Percentiles rank a stretch among this genome's conserved stretches.
phyloP scores from a whole-genome alignment of 2,113 vertebrate species.

The Willisornis vidua region DNA sequence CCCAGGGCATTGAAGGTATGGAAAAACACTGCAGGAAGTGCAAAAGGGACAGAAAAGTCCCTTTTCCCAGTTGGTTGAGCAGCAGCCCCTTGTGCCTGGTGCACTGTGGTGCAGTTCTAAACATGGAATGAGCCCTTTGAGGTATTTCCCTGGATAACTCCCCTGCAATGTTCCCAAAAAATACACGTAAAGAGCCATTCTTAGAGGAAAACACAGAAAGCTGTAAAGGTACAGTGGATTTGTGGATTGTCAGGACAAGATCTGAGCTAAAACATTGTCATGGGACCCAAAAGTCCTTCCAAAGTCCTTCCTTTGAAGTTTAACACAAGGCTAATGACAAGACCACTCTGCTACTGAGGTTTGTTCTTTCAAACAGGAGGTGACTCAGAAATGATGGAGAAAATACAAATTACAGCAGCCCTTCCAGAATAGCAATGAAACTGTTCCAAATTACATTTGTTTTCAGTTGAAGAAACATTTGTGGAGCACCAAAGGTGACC shows the following conservation, averaged over 20 bases:
- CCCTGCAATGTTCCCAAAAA: neutral
- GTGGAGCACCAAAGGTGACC: neutral
- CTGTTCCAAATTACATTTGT: neutral
- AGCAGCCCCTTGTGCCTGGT: neutral
- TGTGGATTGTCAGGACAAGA: neutral
- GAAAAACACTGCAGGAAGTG: neutral
- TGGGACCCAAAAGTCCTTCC: neutral
- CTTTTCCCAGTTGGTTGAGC: neutral
- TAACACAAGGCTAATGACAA: neutral
- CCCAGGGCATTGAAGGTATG: neutral
- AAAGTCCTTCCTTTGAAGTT: neutral
- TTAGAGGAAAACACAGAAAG: neutral
- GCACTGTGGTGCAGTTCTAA: neutral
- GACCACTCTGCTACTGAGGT: neutral
- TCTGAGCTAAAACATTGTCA: neutral
- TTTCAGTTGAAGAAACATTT: constrained; percentile 3
- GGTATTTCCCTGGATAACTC: neutral
- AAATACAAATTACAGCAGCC: neutral
- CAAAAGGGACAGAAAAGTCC: neutral
- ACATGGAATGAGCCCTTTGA: neutral
- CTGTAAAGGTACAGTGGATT: neutral
- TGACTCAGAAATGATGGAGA: neutral
- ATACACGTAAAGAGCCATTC: neutral
- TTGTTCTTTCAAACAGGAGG: neutral
- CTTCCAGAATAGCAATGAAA: neutral